phyloP scores from a whole-genome alignment of 2,113 vertebrate genomes.

The Phasianus colchicus region DNA sequence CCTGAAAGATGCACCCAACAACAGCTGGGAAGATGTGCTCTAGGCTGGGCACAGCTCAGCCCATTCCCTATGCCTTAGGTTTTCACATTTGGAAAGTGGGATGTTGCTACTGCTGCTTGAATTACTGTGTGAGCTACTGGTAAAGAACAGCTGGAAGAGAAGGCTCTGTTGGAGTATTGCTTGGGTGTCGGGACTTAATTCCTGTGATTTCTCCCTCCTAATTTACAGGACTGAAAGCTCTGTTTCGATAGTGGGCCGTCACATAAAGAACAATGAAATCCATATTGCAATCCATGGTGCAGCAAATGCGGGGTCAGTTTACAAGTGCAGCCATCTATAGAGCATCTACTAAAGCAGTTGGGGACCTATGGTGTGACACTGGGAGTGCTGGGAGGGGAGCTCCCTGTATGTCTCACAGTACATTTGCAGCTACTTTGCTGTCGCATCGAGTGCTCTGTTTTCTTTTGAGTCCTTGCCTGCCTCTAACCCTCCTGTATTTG shows the following conservation, averaged over 20 bases:
- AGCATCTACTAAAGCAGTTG: neutral
- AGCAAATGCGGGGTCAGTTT: neutral
- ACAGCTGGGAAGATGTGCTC: neutral
- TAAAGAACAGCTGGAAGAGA: neutral
- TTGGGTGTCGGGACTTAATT: neutral
- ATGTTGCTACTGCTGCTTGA: neutral
- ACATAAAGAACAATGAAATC: neutral
- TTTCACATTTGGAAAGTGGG: neutral
- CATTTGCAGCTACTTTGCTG: neutral
- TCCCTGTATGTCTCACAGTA: neutral
- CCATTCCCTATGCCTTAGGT: neutral
- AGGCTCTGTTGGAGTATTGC: neutral
- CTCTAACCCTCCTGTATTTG: neutral
- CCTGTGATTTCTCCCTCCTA: neutral
- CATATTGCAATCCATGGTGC: neutral
- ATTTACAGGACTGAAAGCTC: rapidly evolving
- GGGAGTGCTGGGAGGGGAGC: neutral
- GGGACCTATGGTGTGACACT: neutral
- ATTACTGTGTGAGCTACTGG: neutral
- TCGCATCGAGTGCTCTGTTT: rapidly evolving
- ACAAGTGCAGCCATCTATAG: neutral
- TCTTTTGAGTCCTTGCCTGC: neutral
- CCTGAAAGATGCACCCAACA: rapidly evolving
- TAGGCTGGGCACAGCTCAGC: neutral
- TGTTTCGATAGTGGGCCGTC: neutral